Evolutionary conservation across 2,113 vertebrate genomes (phyloP), one percentile per base, ranked within the genome.

Genomic region (Argyrosomus japonicus): DNA sequence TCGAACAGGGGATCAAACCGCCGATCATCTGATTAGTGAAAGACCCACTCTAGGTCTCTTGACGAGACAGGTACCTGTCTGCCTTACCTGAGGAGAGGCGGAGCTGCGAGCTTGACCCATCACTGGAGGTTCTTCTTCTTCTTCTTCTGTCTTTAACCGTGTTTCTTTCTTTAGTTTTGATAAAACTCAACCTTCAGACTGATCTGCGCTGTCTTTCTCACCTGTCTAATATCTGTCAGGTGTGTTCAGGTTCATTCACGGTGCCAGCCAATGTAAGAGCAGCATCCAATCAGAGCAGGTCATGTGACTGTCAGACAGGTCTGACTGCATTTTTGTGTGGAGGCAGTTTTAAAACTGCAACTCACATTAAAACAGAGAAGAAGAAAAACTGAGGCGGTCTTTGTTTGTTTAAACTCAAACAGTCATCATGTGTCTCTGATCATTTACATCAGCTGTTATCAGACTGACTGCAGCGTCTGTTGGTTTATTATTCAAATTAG

Each of bases 101-200:
- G 82, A 62, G 21, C 80, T 85, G 29, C 3, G 29, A 5, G 14
- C 2, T 56, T 80, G 87, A 54, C 92, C 92, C 92, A 93, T 93
- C 2, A 13, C 1, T 21, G 23, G 8, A 40, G 36, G 8, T 40
- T 32, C 29, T 32, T 56, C 32, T 29, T 68, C 21, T 36, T 36
- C 12, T 43, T 12, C 12, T 17, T 15, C 23, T 51, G 45, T 14
- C 45, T 54, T 19, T 21, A 19, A 53, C 48, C 1, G 14, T 17
- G 5, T 17, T 13, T 19, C 21, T 36, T 43, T 23, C 29, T 14
- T 6, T 32, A 19, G 4, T 27, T 29, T 25, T 11, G 23, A 25
- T 6, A 3, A 25, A 40, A 40, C 8, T 40, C 36, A 53, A 29
- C 15, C 45, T 21, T 51, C 29, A 29, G 32, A 14, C 15, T 58